Evolutionary conservation across 1,140 invertebrate genomes (phyloP).

Genomic region (Scylla paramamosain): DNA sequence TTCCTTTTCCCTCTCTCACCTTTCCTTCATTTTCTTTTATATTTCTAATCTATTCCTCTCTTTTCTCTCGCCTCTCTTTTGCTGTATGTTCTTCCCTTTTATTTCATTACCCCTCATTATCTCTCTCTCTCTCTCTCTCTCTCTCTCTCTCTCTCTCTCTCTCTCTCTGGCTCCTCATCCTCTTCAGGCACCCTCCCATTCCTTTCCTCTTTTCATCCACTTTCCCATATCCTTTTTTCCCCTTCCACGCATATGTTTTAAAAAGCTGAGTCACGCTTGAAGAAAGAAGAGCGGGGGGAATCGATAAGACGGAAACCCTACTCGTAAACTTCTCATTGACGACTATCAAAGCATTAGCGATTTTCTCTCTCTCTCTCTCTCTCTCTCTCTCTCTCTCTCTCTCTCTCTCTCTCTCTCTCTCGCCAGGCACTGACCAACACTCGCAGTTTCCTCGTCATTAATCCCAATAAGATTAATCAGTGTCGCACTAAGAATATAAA

Average conservation of each 20-base stretch:
- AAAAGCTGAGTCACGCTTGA: slow-evolving; percentile 59
- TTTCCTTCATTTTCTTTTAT: neutral
- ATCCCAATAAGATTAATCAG: slow-evolving; percentile 59
- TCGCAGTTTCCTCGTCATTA: slow-evolving; percentile 35
- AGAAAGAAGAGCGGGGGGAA: neutral
- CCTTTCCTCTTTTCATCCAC: neutral
- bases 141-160: neutral
- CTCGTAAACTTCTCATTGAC: slow-evolving; percentile 57
- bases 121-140: neutral
- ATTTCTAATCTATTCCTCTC: neutral
- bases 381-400: slow-evolving; percentile 32
- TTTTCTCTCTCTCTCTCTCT: slow-evolving; percentile 27
- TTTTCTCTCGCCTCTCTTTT: too few relatives aligned
- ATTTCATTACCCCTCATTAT: neutral
- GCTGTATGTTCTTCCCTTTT: neutral
- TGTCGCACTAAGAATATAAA: neutral
- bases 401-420: slow-evolving; percentile 27
- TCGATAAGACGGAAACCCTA: slow-evolving; percentile 69
- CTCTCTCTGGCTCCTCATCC: neutral
- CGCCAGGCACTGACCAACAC: neutral
- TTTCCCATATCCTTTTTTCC: neutral
- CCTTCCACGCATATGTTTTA: slow-evolving; percentile 37
- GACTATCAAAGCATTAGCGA: slow-evolving; percentile 48
- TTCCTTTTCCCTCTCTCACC: neutral
- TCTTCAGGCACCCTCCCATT: neutral